A percentile compares a stretch with the other conserved stretches of the same genome.
phyloP scores from a whole-genome alignment of 2,113 vertebrate species.

The Sylvietta virens region DNA sequence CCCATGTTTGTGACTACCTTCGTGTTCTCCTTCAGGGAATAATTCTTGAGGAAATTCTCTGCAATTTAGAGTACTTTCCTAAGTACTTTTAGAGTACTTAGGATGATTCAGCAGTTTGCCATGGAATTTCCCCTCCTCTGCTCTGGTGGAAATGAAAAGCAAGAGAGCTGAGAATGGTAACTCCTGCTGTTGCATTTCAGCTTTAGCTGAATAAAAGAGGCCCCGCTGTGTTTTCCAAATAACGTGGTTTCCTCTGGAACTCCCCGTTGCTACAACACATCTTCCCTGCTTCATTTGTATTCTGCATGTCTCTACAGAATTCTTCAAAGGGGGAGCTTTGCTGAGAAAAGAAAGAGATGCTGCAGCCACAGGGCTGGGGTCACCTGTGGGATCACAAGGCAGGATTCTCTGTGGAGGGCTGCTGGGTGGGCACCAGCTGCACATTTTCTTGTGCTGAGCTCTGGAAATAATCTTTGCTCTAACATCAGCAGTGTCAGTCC shows the following conservation, averaged over 20 bases:
- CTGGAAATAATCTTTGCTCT: neutral
- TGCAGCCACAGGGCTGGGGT: neutral
- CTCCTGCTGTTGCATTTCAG: neutral
- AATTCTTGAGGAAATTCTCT: neutral
- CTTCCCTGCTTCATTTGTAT: neutral
- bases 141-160: neutral
- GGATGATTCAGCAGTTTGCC: neutral
- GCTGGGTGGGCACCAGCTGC: neutral
- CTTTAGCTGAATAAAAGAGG: neutral
- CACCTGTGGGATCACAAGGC: neutral
- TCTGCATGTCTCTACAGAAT: neutral
- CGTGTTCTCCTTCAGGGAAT: neutral
- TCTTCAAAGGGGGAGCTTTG: neutral
- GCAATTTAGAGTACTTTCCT: neutral
- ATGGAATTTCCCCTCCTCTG: neutral
- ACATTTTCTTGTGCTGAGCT: neutral
- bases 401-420: neutral
- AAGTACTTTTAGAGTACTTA: too few relatives aligned
- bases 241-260: neutral
- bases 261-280: neutral
- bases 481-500: neutral
- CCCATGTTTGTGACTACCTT: neutral
- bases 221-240: neutral
- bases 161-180: neutral
- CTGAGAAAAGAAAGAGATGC: neutral